Conservation (phyloP, 2,888 invertebrate genomes). For the Perizoma affinitatum region DNA sequence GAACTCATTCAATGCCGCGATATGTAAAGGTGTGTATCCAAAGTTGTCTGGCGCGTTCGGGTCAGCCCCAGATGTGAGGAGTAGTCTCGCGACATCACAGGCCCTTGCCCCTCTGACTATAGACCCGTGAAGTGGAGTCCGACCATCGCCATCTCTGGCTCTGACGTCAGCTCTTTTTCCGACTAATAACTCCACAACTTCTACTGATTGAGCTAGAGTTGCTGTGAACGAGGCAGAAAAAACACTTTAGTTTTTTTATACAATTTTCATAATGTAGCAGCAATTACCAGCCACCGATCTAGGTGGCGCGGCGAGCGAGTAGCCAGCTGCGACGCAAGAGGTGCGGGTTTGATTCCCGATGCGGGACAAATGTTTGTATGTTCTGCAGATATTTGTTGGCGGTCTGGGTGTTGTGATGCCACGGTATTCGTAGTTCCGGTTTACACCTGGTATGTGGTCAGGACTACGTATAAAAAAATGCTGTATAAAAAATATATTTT, state of each 20-base stretch:
- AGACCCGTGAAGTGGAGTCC: conserved; percentile 91
- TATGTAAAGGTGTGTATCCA: conserved; percentile 93
- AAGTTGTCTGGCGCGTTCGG: conserved; percentile 91
- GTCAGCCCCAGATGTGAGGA: conserved; percentile 87
- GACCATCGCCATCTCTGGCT: conserved; percentile 88
- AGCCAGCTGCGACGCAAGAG: too few species aligned
- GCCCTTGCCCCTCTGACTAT: conserved; percentile 90
- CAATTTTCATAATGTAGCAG: neutral
- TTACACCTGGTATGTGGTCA: too few species aligned
- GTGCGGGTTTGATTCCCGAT: too few species aligned
- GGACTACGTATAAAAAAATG: too few species aligned
- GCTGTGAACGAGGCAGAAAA: conserved; percentile 71
- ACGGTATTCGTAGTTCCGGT: too few species aligned
- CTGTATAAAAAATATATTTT: too few species aligned
- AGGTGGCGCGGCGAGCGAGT: too few species aligned
- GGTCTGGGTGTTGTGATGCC: too few species aligned
- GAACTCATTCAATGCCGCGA: conserved; percentile 93
- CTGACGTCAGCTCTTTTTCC: conserved; percentile 86
- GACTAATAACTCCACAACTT: conserved; percentile 89
- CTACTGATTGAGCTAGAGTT: conserved; percentile 90
- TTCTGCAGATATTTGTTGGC: too few species aligned
- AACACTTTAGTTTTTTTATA: neutral
- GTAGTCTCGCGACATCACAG: conserved; percentile 87
- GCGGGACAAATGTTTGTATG: too few species aligned
- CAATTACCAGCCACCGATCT: too few species aligned